Conservation (phyloP, 2,113 vertebrate species). For the Dermatemys mawii region DNA sequence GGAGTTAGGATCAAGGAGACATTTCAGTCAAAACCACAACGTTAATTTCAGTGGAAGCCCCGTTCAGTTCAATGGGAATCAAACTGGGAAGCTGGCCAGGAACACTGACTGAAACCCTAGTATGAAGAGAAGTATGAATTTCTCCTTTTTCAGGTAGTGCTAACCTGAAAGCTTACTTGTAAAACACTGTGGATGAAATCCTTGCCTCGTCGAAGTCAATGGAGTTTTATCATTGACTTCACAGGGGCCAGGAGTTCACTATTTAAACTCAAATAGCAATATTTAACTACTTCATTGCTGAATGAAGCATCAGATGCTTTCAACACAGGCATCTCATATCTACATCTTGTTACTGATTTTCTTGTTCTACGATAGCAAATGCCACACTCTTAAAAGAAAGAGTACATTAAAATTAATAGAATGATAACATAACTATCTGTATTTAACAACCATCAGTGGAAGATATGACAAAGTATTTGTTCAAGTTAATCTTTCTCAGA, state of each 20-base stretch:
- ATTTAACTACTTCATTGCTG: background rate
- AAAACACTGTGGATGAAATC: background rate
- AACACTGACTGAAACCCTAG: background rate
- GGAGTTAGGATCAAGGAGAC: no score
- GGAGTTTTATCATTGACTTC: background rate
- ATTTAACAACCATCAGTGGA: background rate
- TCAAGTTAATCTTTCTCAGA: background rate
- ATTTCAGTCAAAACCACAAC: background rate
- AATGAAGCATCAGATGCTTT: background rate
- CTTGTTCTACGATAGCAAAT: background rate
- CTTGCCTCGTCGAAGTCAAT: background rate
- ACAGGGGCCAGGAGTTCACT: background rate
- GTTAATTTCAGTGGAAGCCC: accelerated
- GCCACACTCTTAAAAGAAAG: background rate
- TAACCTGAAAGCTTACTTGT: background rate
- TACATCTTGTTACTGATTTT: background rate
- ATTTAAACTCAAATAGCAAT: background rate
- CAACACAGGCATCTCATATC: background rate
- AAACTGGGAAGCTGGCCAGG: background rate
- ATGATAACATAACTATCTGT: background rate
- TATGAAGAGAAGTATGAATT: background rate
- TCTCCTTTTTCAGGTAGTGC: background rate
- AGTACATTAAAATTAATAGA: background rate
- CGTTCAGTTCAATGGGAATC: background rate
- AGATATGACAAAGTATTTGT: background rate